Evolutionary conservation across 92 coral and sea anemone genomes (phyloP), one percentile per base, ranked within the genome.

Genomic region (Actinernus sp.): DNA sequence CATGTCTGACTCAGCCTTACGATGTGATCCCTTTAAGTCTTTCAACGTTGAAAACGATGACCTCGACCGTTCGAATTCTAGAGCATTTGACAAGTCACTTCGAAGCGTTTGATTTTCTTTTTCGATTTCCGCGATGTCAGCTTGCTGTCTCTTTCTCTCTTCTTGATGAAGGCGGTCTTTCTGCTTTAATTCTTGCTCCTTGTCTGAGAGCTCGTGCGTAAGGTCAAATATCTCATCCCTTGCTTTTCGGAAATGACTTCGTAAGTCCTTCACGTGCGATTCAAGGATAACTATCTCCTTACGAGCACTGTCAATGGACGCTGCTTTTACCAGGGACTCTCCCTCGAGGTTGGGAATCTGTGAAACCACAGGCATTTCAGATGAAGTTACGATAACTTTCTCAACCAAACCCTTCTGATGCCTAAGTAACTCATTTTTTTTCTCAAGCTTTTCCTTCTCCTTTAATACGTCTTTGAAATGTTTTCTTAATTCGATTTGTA

Each of bases 231-330:
- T 69, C 52, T 85, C 71, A 22, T 87, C 85, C 21, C 87, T 73
- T 20, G 81, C 70, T 21, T 56, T 75, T 34, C 76, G 71, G 7
- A 80, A 33, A 55, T 84, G 92, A 8, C 52, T 62, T 12, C 82
- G 55, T 43, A 93, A 58, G 29, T 84, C 91, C 26, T 84, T 84
- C 43, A 68, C 90, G 27, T 79, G 86, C 13, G 82, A 67, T 29
- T 89, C 96, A 22, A 89, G 65, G 31, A 59, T 65, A 9, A 76
- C 72, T 52, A 88, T 74, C 50, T 88, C 91, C 59, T 84, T 88
- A 9, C 74, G 78, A 1, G 95, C 95, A 34, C 54, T 84, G 20
- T 76, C 87, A 3, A 79, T 65, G 14, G 87, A 44, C 49, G 28
- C 47, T 19, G 83, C 74, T 16, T 43, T 81, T 13, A 60, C 64